Conservation (phyloP, 2,888 invertebrate genomes). For the Aleiodes testaceus region DNA sequence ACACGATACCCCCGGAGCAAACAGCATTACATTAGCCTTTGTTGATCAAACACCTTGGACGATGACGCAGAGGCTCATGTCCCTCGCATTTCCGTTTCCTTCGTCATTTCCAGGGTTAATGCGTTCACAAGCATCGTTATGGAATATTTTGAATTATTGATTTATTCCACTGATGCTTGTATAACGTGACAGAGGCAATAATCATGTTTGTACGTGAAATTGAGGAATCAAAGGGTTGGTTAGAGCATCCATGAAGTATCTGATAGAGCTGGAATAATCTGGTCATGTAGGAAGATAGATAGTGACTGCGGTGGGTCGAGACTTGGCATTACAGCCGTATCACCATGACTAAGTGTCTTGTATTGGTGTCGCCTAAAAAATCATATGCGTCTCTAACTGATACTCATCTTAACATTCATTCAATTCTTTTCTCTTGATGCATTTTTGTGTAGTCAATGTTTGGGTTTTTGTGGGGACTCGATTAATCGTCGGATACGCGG, state of each 20-base stretch:
- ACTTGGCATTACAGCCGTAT: slow-evolving; percentile 56
- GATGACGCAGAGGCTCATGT: slow-evolving; percentile 50
- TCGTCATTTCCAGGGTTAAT: slow-evolving; percentile 13
- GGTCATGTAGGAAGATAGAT: slow-evolving; percentile 68
- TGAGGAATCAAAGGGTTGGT: not conserved
- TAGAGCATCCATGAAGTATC: not conserved
- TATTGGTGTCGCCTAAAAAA: slow-evolving; percentile 46
- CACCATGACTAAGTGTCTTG: slow-evolving; percentile 61
- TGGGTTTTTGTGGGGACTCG: slow-evolving; percentile 43
- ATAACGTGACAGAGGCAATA: slow-evolving; percentile 36
- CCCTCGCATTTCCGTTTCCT: slow-evolving; percentile 31
- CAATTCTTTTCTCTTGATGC: slow-evolving; percentile 33
- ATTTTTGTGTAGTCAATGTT: slow-evolving; percentile 27
- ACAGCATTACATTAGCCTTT: slow-evolving; percentile 68
- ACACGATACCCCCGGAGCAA: slow-evolving; percentile 61
- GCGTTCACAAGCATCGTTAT: slow-evolving; percentile 16
- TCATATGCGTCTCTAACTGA: slow-evolving; percentile 30
- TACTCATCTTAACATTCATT: slow-evolving; percentile 21
- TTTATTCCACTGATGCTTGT: slow-evolving; percentile 26
- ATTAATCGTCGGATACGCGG: slow-evolving; percentile 57
- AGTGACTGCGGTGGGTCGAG: slow-evolving; percentile 63
- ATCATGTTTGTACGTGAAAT: slow-evolving; percentile 31
- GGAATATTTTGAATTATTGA: slow-evolving; percentile 35
- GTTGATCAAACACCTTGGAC: slow-evolving; percentile 62
- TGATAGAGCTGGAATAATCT: slow-evolving; percentile 51